Base-by-base conservation (phyloP, 2,888 invertebrate species). In the Eupithecia subfuscata region DNA sequence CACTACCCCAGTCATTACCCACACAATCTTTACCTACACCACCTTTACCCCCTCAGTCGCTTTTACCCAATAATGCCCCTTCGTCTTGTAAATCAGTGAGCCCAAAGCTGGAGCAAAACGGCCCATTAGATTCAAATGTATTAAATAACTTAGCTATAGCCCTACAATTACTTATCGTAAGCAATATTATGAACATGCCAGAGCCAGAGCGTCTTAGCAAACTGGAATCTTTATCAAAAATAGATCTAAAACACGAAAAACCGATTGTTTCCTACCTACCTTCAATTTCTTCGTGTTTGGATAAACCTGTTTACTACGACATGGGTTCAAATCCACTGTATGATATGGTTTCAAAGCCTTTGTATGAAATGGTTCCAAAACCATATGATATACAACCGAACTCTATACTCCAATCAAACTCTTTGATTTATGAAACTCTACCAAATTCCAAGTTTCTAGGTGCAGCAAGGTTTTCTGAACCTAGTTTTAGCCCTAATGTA, bases 171-270 rank as follows among this genome's bases (percentile, higher is more conserved):
- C 40, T 68, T 14, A 68, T 68, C 0, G 68, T 68, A 2, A 68
- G 68, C 25, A 68, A 68, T 25, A 43, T 68, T 14, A 68, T 68
- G 68, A 68, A 68, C 8, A 68, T 68, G 68, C 68, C 68, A 6
- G 68, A 68, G 22, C 43, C 68, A 43, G 68, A 68, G 12, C 40
- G 68, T 14, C 25, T 68, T 12, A 68, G 68, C 25, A 68, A 68
- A 16, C 22, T 68, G 22, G 68, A 68, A 16, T 68, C 43, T 45
- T 25, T 68, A n/a, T 68, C 68, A 5, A 64, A 64, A 48, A 6
- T 63, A 40, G 25, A 60, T 40, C 22, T 40, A 22, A 70, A 67
- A 18, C 34, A 64, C n/a, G 65, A 40, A n/a, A 67, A 37, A n/a
- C 65, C 65, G 40, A 60, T 25, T 25, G 3, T 67, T 11, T 37